phyloP scores from a whole-genome alignment of 23 tunicate genomes.

The Phallusia fumigata region DNA sequence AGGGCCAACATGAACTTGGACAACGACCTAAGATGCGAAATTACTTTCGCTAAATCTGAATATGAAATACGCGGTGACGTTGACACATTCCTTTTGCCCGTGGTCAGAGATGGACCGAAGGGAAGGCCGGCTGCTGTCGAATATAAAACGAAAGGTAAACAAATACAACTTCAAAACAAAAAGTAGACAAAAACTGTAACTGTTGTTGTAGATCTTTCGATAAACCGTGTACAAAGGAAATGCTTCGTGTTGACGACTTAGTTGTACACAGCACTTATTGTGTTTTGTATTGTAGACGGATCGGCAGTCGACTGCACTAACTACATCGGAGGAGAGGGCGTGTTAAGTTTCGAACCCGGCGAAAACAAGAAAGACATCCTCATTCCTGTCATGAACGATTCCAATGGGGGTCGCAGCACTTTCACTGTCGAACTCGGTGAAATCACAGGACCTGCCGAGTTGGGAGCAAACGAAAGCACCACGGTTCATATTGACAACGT shows the following conservation, averaged over 20 bases:
- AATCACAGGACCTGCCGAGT: slow-evolving; percentile 61
- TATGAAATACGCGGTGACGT: slow-evolving; percentile 73
- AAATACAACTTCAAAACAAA: not conserved
- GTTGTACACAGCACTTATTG: no score
- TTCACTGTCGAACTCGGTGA: slow-evolving; percentile 63
- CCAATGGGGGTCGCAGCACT: slow-evolving; percentile 59
- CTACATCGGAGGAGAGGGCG: slow-evolving; percentile 88
- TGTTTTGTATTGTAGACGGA: slow-evolving; percentile 50
- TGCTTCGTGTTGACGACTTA: no score
- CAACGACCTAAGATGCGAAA: slow-evolving; percentile 73
- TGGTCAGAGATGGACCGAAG: slow-evolving; percentile 79
- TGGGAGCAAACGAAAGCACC: slow-evolving; percentile 51
- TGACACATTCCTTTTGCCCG: slow-evolving; percentile 75
- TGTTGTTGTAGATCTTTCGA: no score
- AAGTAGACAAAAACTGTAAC: not conserved
- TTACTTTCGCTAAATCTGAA: slow-evolving; percentile 39
- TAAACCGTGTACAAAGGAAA: no score
- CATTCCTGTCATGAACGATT: slow-evolving; percentile 86
- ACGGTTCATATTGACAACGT: slow-evolving; percentile 74
- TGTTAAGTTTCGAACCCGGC: slow-evolving; percentile 41
- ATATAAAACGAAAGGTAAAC: slow-evolving; percentile 67
- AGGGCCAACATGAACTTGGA: slow-evolving; percentile 41
- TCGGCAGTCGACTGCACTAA: slow-evolving; percentile 73
- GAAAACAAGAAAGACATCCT: slow-evolving; percentile 74
- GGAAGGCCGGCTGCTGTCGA: slow-evolving; percentile 71